Evolutionary conservation across 2,888 invertebrate genomes (phyloP), one percentile per base, ranked within the genome.

Genomic region (Ormyrus rosae): DNA sequence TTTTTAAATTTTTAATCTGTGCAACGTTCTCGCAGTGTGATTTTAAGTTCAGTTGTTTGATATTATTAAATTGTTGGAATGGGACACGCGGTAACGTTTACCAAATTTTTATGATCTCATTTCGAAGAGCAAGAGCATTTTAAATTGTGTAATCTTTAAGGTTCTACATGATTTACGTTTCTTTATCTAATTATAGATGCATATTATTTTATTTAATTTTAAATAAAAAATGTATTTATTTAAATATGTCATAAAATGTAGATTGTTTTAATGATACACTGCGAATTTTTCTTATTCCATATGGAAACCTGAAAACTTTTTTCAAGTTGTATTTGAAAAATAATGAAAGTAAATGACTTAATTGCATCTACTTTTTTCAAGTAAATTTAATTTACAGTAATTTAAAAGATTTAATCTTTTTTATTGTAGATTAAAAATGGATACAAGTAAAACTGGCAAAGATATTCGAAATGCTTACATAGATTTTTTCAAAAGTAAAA

Each of bases 401-500:
- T 50, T 13, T 10, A 51, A 71, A 13, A 13, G 51, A 34, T 51
- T 61, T 48, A 63, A 58, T 51, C 67, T 67, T 53, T 9, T 67
- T 65, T 61, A 58, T 46, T 75, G 65, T 61, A 55, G 51, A 50
- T 68, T 72, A 84, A 92, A 84, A 78, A 94, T 94, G 94, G 91
- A 93, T 87, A 90, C 90, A 80, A 90, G 92, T 83, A 92, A 94
- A 92, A 93, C 93, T 81, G 96, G 96, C 5, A 95, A 95, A 86
- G 94, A 97, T 90, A 95, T 99, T 85, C 94, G 98, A 65, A 93
- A 95, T 89, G 93, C 94, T 51, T 99, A 96, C 89, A 94, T 99
- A 83, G 94, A 98, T 88, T 99, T 98, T 91, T 98, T 98, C 90
- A 96, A 95, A 88, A 93, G 94, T 85, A 96, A 97, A 91, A 91